phyloP scores from a whole-genome alignment of 2,113 vertebrate genomes.

The Maccullochella peelii region DNA sequence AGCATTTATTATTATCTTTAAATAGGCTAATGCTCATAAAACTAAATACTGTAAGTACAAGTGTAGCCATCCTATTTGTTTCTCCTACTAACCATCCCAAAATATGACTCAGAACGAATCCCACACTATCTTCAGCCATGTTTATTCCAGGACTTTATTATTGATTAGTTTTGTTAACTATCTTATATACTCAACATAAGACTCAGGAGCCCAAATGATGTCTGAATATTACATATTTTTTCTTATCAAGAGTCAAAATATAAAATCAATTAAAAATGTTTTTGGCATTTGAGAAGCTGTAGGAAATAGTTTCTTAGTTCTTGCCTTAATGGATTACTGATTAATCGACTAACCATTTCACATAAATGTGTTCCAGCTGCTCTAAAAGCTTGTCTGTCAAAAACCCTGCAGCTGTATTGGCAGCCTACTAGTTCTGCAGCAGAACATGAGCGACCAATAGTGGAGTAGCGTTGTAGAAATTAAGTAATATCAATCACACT shows the following conservation, averaged over 20 bases:
- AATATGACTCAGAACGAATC: background rate
- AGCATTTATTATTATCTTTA: background rate
- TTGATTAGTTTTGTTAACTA: background rate
- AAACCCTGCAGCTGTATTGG: background rate
- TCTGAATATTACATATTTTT: too few species aligned
- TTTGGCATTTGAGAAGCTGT: background rate
- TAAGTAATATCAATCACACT: background rate
- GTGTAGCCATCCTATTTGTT: background rate
- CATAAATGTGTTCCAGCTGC: background rate
- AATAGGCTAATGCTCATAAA: background rate
- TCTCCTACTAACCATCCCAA: background rate
- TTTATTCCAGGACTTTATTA: background rate
- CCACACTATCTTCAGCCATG: background rate
- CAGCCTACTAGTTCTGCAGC: background rate
- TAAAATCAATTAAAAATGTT: background rate
- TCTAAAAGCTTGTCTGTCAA: background rate
- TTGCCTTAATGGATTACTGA: background rate
- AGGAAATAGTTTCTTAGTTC: too few species aligned
- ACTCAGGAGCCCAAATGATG: background rate
- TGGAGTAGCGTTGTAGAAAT: background rate
- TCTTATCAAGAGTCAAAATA: background rate
- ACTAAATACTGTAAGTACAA: background rate
- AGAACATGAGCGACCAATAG: background rate
- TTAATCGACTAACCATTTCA: background rate
- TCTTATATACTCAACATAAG: background rate